Evolutionary conservation across 2,797 vertebrate genomes (phyloP).

Genomic region (Aselliscus stoliczkanus): DNA sequence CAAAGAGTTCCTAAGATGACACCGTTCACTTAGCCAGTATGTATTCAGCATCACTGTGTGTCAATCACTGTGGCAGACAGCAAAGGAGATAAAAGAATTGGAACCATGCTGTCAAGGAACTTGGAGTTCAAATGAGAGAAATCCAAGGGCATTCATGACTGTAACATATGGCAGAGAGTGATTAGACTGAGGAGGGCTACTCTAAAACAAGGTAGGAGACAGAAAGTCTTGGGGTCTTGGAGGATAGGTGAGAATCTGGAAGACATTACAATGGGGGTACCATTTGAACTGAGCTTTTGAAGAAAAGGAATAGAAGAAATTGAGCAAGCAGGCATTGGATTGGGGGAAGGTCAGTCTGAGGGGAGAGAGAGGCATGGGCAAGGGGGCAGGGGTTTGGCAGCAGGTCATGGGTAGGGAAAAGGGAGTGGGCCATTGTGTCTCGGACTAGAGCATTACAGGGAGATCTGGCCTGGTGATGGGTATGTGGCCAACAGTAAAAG

Average conservation of each 20-base stretch:
- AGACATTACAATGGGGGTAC: neutral
- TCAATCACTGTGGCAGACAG: neutral
- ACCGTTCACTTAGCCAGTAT: no score
- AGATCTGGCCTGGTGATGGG: neutral
- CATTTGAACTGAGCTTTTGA: neutral
- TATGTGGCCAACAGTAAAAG: neutral
- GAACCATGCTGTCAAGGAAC: neutral
- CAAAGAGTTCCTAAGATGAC: neutral
- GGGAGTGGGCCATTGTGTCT: neutral
- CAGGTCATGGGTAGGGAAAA: rapidly evolving
- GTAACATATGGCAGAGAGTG: neutral
- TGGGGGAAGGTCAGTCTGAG: neutral
- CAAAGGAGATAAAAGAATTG: neutral
- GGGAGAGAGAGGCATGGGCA: neutral
- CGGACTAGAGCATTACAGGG: neutral
- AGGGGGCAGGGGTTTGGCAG: neutral
- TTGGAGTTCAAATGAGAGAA: neutral
- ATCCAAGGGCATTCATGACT: neutral
- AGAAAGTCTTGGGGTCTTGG: rapidly evolving
- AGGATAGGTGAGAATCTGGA: neutral
- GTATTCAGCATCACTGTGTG: neutral
- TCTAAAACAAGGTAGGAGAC: neutral
- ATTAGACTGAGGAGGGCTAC: no score
- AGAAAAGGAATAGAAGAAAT: neutral
- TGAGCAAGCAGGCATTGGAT: neutral